Evolutionary conservation across 1,140 invertebrate species (phyloP).

Genomic region (Tetramorium parvispinum): DNA sequence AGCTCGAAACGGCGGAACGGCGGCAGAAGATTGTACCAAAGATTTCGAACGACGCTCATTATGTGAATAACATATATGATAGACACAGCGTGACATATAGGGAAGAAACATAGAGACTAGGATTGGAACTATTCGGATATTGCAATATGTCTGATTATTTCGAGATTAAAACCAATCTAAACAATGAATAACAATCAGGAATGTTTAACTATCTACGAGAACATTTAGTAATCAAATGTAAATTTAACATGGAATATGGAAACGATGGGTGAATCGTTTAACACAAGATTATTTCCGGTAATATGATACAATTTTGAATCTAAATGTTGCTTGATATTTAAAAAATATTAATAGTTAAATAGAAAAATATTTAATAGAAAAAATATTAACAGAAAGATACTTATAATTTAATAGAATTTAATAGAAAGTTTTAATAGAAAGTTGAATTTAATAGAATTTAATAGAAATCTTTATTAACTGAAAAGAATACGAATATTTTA

Average conservation of each 20-base stretch:
- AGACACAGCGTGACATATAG: slow-evolving; percentile 57
- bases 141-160: slow-evolving; percentile 5
- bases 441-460: no score
- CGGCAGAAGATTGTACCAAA: slow-evolving; percentile 41
- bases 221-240: neutral
- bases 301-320: neutral
- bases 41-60: slow-evolving; percentile 36
- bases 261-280: neutral
- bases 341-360: neutral
- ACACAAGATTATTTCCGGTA: neutral
- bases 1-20: slow-evolving; percentile 37
- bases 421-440: no score
- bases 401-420: neutral
- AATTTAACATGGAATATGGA: neutral
- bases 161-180: neutral
- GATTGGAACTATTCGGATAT: slow-evolving; percentile 50
- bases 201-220: neutral
- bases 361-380: neutral
- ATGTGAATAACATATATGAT: slow-evolving; percentile 35
- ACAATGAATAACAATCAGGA: neutral
- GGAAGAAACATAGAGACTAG: slow-evolving; percentile 36
- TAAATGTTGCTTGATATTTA: neutral
- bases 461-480: no score
- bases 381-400: neutral
- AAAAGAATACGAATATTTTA: no score